These are phyloP conservation scores for Parazoanthus swiftii DNA, from an alignment of 92 coral and sea anemone species.

Conservation along the genomic window DNA sequence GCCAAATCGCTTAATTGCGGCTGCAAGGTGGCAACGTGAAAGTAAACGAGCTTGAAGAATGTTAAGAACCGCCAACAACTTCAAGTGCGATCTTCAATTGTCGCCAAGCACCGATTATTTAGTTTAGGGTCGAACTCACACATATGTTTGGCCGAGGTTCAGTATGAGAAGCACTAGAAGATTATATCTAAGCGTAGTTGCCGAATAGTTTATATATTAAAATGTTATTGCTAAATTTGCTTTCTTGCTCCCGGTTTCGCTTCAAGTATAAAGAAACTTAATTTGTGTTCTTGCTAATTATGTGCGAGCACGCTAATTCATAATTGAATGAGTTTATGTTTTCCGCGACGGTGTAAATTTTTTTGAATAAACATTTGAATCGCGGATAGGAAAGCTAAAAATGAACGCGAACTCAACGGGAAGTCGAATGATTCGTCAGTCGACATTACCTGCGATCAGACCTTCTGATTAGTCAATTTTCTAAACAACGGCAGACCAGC, in stretches of 20 bases:
- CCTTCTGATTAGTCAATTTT: no score
- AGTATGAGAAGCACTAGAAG: not conserved
- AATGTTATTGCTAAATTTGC: not conserved
- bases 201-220: not conserved
- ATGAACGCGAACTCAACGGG: no score
- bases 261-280: not conserved
- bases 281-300: not conserved
- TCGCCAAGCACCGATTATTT: conserved; percentile 19
- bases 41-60: conserved; percentile 20
- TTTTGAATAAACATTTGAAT: no score
- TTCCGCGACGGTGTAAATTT: no score
- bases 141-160: not conserved
- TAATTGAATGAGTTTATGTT: not conserved
- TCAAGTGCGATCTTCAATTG: conserved; percentile 17
- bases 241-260: no score
- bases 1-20: not conserved
- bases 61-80: conserved; percentile 6
- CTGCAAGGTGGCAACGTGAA: not conserved
- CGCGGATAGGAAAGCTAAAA: no score
- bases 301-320: not conserved
- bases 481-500: no score
- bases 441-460: no score
- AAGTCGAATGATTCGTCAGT: no score
- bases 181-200: not conserved
- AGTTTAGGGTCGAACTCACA: not conserved